Conservation (phyloP, 2,113 vertebrate genomes). For the Oreotrochilus melanogaster region DNA sequence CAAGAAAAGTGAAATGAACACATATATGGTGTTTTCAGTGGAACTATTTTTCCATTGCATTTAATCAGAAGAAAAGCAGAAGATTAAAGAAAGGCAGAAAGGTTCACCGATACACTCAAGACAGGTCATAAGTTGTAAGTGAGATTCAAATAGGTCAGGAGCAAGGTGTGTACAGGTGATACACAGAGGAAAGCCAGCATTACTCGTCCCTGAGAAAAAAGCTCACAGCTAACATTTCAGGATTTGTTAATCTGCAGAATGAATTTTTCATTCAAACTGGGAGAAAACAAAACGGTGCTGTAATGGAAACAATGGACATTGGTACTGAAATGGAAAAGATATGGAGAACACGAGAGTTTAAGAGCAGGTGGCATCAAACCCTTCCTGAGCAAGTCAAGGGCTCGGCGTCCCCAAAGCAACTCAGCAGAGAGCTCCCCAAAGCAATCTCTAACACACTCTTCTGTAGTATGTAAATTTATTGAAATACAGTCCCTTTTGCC, state of each 20-base stretch:
- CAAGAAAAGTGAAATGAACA: conserved; percentile 25
- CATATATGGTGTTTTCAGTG: conserved; percentile 29
- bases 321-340: neutral
- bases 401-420: neutral
- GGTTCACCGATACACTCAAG: neutral
- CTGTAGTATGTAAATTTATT: conserved; percentile 74
- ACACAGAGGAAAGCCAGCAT: neutral
- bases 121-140: neutral
- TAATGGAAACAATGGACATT: neutral
- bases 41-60: neutral
- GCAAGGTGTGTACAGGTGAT: neutral
- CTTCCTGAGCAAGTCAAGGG: conserved; percentile 40
- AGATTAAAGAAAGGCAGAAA: neutral
- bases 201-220: neutral
- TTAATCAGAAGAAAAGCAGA: neutral
- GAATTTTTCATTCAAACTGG: neutral
- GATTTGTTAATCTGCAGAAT: neutral
- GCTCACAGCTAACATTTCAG: neutral
- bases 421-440: conserved; percentile 49
- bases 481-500: conserved; percentile 61
- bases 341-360: neutral
- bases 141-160: neutral
- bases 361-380: conserved; percentile 62
- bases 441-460: conserved; percentile 47
- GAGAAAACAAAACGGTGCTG: neutral